These are phyloP conservation scores for Xanthia togata DNA, from an alignment of 2,888 invertebrate genomes.

Conservation along the genomic window DNA sequence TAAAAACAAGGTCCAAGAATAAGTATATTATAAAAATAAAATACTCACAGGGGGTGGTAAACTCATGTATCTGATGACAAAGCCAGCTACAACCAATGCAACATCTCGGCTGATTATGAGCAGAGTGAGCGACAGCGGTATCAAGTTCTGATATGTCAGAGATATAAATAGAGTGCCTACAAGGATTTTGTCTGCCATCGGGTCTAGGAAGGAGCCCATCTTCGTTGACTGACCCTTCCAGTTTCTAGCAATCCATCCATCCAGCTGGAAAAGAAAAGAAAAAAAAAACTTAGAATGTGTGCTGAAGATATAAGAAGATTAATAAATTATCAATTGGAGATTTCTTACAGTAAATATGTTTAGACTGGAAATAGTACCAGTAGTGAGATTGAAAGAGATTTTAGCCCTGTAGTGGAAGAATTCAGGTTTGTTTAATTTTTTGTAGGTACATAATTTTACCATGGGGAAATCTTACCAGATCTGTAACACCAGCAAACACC, in stretches of 20 bases:
- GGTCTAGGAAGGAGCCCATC: conserved; percentile 98
- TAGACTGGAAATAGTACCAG: neutral
- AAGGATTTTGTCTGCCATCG: conserved; percentile 98
- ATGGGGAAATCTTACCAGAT: conserved; percentile 92
- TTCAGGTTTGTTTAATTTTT: neutral
- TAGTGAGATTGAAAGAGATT: neutral
- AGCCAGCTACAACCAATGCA: conserved; percentile 95
- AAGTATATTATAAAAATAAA: neutral
- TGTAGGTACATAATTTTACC: neutral
- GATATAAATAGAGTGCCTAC: conserved; percentile 97
- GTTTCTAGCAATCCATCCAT: conserved; percentile 98
- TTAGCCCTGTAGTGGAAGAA: neutral
- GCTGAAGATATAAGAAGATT: neutral
- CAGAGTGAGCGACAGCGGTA: conserved; percentile 95
- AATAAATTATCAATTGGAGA: neutral
- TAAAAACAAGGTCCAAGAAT: no score
- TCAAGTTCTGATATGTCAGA: conserved; percentile 95
- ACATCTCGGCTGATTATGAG: conserved; percentile 96
- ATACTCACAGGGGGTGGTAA: conserved; percentile 96
- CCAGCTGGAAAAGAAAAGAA: conserved; percentile 91
- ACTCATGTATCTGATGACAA: conserved; percentile 97
- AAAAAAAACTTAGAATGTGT: neutral
- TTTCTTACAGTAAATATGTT: neutral
- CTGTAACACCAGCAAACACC: conserved; percentile 96
- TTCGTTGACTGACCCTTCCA: conserved; percentile 97